Base-by-base conservation (phyloP, 2,888 invertebrate genomes). In the Drosophila affinis region DNA sequence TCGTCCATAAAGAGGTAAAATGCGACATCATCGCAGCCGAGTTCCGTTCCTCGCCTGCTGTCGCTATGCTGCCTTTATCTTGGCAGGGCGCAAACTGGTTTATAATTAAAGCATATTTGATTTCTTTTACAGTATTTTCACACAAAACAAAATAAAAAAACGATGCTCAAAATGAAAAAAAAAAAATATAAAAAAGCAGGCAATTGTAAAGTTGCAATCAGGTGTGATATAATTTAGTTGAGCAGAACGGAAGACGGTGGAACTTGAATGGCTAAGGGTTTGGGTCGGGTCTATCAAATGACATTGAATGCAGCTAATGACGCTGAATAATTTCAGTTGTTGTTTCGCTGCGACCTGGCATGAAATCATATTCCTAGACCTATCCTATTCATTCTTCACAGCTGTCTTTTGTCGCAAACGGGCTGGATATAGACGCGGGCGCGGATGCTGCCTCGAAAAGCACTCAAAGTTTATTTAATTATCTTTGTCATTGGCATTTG, bases 391-490 rank as follows among this genome's bases (percentile, higher is more conserved):
- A 54, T 56, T 55, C 65, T 75, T 49, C 65, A 27, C 77, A 78
- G 83, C 76, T 62, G 84, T 69, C 73, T 63, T 14, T 7, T 39
- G 39, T 47, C 47, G 39, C 24, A 18, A 45, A 29, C n/a, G 18
- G 6, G 17, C 34, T n/a, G 68, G 29, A 29, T 29, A 9, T 7
- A 29, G 9, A 7, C 6, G 27, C 27, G 27, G 27, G 27, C 9
- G 29, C 29, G 29, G 29, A 7, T 9, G 29, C 29, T 29, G 29
- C 29, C 81, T 78, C 75, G 72, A 77, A 81, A 81, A 84, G 82
- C 78, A 84, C 86, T 86, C 77, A 74, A 80, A 87, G 72, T 76
- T 86, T 77, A 86, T 86, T 86, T 80, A 88, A 86, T 86, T 86
- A 88, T 88, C 75, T 78, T 87, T 78, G 85, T 67, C 76, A 80